Evolutionary conservation across 2,113 vertebrate species (phyloP), one percentile per base, ranked within the genome.

Genomic region (Megalops atlanticus): DNA sequence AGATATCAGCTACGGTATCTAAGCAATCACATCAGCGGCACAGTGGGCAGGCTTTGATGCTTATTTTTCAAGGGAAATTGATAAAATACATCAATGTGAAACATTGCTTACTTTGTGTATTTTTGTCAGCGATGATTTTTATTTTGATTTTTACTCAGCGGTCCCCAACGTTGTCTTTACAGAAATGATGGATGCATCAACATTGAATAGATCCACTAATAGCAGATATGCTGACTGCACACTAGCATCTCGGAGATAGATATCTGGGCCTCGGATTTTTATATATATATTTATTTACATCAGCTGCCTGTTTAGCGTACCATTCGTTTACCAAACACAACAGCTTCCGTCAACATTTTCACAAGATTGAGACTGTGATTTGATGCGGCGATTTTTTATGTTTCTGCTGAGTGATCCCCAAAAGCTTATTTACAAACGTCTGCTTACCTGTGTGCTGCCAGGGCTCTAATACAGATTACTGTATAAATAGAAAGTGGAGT

Each of bases 1-100:
- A 64, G 58, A 64, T 64, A 64, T 64, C 58, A 64, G 58, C 58
- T n/a, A 27, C 58, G 58, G n/a, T 64, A 64, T 27, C 58, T 64
- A 64, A 64, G 58, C 58, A 64, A 64, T 64, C 58, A 27, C 58
- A 64, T 64, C 58, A 64, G n/a, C 11, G 58, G 24, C 58, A n/a
- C 58, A 64, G 58, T n/a, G 31, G 31, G 58, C 58, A 64, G 58
- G 24, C 58, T 31, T 31, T 31, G 58, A 27, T 10, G 58, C n/a
- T n/a, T 31, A n/a, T 31, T 64, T 64, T 64, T 64, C n/a, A 64
- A 64, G 58, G 58, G 58, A 31, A 64, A 64, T 64, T 64, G 58
- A 64, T 64, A 24, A 64, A 64, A 64, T 11, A 64, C 58, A 64
- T 64, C 58, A 64, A n/a, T 8, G 58, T 64, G 58, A 64, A 11